phyloP scores from a whole-genome alignment of 2,888 invertebrate genomes.

The Leucania comma region DNA sequence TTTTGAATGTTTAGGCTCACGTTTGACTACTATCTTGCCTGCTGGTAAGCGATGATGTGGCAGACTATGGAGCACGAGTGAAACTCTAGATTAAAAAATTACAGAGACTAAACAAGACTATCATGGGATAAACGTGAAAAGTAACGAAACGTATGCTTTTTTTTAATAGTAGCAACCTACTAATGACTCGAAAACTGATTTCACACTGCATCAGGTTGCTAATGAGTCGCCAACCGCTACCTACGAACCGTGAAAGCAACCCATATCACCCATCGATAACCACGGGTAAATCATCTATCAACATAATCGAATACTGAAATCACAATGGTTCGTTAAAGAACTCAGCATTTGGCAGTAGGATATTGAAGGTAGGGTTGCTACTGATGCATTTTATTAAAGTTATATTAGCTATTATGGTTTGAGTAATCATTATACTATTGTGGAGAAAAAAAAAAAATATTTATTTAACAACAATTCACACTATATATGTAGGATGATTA shows the following conservation, averaged over 20 bases:
- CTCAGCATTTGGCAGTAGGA: slow-evolving; percentile 67
- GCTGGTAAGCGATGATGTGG: no score
- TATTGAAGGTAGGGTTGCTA: slow-evolving; percentile 68
- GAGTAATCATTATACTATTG: not conserved
- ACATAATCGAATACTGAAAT: slow-evolving; percentile 87
- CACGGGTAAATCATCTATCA: slow-evolving; percentile 82
- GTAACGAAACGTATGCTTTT: not conserved
- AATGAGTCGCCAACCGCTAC: slow-evolving; percentile 64
- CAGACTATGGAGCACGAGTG: no score
- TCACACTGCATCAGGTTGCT: slow-evolving; percentile 68
- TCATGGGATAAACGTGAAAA: no score
- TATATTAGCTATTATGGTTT: no score
- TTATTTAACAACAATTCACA: no score
- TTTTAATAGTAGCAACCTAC: slow-evolving; percentile 18
- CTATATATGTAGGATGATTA: no score
- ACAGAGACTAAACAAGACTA: no score
- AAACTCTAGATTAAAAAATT: no score
- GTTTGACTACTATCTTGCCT: no score
- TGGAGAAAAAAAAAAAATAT: not conserved
- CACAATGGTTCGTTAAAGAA: slow-evolving; percentile 89
- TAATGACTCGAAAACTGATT: slow-evolving; percentile 66
- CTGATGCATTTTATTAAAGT: slow-evolving; percentile 2
- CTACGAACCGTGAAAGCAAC: slow-evolving; percentile 61
- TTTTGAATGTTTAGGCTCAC: no score
- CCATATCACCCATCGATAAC: slow-evolving; percentile 58